Conservation (phyloP, 2,888 invertebrate species). For the Tenthredo distinguenda region DNA sequence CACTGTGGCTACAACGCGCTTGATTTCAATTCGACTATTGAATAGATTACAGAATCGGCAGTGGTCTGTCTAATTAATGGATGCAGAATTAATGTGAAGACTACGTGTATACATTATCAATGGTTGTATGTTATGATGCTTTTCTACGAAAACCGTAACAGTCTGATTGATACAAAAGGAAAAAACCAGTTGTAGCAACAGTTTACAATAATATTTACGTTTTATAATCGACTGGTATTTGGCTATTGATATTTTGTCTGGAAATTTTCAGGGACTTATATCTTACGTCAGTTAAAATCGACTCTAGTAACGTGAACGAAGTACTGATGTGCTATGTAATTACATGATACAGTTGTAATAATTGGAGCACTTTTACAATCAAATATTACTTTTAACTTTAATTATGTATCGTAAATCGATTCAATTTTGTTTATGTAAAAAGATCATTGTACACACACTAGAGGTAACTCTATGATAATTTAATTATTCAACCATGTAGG, state of each 20-base stretch:
- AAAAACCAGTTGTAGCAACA: background rate
- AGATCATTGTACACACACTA: background rate
- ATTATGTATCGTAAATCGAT: conserved; percentile 13
- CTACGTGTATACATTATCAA: background rate
- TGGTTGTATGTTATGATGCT: background rate
- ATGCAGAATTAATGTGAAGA: background rate
- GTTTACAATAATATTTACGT: background rate
- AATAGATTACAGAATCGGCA: conserved; percentile 13
- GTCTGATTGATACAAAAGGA: background rate
- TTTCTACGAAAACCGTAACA: background rate
- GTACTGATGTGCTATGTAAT: background rate
- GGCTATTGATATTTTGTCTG: background rate
- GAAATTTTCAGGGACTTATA: background rate
- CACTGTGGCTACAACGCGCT: background rate
- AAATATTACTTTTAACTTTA: background rate
- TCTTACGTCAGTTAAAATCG: background rate
- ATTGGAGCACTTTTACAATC: background rate
- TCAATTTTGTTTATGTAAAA: conserved; percentile 3
- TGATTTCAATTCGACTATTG: background rate
- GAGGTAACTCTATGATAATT: background rate
- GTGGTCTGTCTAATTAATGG: conserved; percentile 1
- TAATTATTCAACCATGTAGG: background rate
- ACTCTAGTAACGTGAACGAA: background rate
- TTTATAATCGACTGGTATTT: background rate
- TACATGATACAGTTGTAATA: conserved; percentile 14